A percentile compares a stretch with the other conserved stretches of the same genome.
Evolutionary conservation across 2,113 vertebrate genomes (phyloP).

Genomic region (Noturus placidus): DNA sequence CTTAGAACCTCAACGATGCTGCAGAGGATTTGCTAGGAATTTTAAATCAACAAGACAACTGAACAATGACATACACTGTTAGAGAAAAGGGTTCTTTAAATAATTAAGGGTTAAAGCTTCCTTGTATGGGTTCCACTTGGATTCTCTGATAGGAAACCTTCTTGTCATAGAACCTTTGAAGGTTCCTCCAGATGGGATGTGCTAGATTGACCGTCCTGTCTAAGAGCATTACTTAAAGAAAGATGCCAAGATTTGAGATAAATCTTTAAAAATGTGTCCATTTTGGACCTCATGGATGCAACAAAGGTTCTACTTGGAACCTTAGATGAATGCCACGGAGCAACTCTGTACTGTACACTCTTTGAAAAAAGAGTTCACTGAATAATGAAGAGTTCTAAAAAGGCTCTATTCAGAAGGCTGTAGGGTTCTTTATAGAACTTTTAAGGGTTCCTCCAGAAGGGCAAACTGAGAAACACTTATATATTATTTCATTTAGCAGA

Average conservation of each 20-base stretch:
- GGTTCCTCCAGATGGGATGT: not conserved
- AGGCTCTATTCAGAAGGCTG: not conserved
- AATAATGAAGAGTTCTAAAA: not conserved
- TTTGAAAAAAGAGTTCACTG: not conserved
- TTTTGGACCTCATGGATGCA: not conserved
- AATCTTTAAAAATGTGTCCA: not conserved
- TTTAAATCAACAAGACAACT: not conserved
- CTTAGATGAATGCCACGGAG: not conserved
- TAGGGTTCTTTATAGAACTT: not conserved
- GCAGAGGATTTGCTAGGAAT: not conserved
- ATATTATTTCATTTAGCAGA: too few species aligned
- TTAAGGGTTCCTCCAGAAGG: not conserved
- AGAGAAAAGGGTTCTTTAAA: not conserved
- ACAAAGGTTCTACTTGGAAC: not conserved
- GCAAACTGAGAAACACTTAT: not conserved
- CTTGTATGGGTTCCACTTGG: not conserved
- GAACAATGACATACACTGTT: not conserved
- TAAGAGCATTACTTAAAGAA: not conserved
- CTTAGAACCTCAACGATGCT: not conserved
- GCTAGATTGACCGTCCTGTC: not conserved
- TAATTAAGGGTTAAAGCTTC: not conserved
- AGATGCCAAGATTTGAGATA: not conserved
- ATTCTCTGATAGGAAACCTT: not conserved
- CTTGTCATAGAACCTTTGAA: not conserved
- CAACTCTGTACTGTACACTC: not conserved